These are phyloP conservation scores for Emydura subglobosa DNA, from an alignment of 2,113 vertebrate genomes.

Conservation along the genomic window DNA sequence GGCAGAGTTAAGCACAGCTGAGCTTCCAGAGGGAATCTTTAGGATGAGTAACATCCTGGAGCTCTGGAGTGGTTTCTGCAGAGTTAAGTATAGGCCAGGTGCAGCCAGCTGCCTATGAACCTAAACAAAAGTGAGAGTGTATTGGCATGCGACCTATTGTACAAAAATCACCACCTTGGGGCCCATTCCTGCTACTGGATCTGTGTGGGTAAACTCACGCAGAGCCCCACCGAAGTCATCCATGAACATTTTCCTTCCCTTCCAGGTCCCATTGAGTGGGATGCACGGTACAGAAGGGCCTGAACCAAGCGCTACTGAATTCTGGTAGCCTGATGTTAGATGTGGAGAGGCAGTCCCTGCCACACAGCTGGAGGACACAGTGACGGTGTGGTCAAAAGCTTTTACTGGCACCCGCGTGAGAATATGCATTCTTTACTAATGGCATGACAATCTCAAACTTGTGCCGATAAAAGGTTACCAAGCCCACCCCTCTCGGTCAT, in stretches of 20 bases:
- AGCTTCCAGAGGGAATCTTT: neutral
- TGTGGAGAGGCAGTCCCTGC: neutral
- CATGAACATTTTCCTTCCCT: neutral
- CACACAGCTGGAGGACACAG: neutral
- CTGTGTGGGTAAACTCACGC: neutral
- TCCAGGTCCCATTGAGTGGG: neutral
- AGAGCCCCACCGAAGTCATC: neutral
- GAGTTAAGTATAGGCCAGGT: neutral
- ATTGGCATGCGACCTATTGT: neutral
- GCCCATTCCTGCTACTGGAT: neutral
- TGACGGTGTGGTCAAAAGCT: neutral
- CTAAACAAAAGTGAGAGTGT: neutral
- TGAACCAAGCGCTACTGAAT: neutral
- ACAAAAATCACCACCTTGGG: neutral
- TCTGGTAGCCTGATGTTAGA: neutral
- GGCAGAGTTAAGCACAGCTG: neutral
- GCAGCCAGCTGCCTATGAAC: neutral
- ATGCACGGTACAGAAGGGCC: neutral
- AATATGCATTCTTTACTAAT: neutral
- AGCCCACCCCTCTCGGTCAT: accelerated
- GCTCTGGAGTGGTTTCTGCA: neutral
- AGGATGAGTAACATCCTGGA: neutral
- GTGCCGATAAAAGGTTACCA: neutral
- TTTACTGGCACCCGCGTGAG: neutral
- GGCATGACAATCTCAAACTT: accelerated